Conservation (phyloP, 2,797 vertebrate genomes). For the Setipinna tenuifilis region DNA sequence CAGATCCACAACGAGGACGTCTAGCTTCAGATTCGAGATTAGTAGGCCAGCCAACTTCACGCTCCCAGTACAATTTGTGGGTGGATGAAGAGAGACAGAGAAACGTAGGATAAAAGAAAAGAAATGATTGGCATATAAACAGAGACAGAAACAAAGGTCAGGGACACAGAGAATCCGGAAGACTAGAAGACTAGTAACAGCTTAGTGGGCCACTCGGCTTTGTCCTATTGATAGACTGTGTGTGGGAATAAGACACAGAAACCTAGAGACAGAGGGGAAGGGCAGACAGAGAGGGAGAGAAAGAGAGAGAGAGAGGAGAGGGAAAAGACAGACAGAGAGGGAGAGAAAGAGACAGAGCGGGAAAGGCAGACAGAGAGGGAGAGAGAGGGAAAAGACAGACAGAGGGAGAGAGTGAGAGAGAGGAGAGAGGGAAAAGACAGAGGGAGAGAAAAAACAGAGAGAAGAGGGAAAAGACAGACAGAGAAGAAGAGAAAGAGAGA, state of each 20-base stretch:
- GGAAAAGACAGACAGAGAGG: neutral
- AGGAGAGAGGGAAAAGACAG: neutral
- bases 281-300: neutral
- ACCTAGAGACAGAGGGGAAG: neutral
- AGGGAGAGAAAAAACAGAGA: too few relatives aligned
- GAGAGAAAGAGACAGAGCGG: neutral
- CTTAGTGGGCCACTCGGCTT: neutral
- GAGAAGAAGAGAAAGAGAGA: too few relatives aligned
- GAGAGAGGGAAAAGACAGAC: too few relatives aligned
- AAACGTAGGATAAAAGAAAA: neutral
- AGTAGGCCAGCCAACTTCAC: neutral
- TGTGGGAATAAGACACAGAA: slow-evolving; percentile 5
- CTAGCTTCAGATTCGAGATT: neutral
- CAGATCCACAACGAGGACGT: neutral
- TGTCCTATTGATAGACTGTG: neutral
- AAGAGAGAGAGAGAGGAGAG: neutral
- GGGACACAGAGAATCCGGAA: neutral
- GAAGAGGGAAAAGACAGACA: too few relatives aligned
- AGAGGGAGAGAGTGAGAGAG: too few relatives aligned
- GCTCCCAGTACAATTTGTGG: neutral
- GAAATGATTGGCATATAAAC: neutral
- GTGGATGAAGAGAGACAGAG: neutral
- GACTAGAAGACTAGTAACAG: neutral
- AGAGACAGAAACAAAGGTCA: neutral
- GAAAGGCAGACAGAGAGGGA: too few relatives aligned